These are phyloP conservation scores for Eupeodes luniger DNA, from an alignment of 2,888 invertebrate species.

Conservation along the genomic window DNA sequence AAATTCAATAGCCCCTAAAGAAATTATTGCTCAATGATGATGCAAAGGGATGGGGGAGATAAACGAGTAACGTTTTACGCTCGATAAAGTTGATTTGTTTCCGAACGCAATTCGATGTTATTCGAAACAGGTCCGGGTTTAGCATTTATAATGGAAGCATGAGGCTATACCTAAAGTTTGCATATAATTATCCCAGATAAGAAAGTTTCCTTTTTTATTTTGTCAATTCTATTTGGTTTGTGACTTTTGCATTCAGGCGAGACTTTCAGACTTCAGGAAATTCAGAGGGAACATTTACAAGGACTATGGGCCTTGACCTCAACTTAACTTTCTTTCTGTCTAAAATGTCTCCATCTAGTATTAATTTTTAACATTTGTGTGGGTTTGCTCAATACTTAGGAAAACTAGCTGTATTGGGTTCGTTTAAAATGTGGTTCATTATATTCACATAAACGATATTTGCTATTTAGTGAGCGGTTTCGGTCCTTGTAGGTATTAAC, in stretches of 20 bases:
- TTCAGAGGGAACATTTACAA: too few species aligned
- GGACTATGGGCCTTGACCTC: too few species aligned
- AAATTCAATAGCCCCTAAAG: slow-evolving; percentile 73
- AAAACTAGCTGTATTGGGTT: too few species aligned
- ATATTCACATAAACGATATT: too few species aligned
- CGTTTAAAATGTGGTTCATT: too few species aligned
- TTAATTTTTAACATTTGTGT: too few species aligned
- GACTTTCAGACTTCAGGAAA: too few species aligned
- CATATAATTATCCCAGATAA: neutral
- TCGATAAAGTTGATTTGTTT: slow-evolving; percentile 76
- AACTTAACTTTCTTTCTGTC: too few species aligned
- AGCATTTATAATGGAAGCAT: neutral
- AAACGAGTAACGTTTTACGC: slow-evolving; percentile 70
- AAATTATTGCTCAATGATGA: slow-evolving; percentile 71
- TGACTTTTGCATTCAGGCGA: neutral
- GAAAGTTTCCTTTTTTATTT: slow-evolving; percentile 16
- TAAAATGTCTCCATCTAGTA: too few species aligned
- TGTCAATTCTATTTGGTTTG: neutral
- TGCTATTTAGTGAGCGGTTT: too few species aligned
- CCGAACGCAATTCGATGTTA: slow-evolving; percentile 60
- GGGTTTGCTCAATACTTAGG: too few species aligned
- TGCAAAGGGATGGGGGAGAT: slow-evolving; percentile 54
- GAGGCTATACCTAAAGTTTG: neutral
- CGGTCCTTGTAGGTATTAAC: too few species aligned
- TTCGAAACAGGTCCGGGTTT: slow-evolving; percentile 15